phyloP scores from a whole-genome alignment of 1,140 invertebrate genomes.

The Pemphigus obesinymphae region DNA sequence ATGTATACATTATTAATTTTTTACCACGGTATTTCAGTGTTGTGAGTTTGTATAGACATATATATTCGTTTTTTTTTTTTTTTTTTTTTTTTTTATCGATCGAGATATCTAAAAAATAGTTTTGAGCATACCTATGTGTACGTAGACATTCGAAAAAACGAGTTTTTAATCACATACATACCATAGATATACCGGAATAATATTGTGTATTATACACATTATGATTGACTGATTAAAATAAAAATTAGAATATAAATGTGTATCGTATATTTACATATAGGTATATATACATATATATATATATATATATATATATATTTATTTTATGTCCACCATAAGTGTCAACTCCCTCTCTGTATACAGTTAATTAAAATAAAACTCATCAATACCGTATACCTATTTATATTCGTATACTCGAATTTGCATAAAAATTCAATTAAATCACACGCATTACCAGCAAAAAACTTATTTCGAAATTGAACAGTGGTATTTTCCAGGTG shows the following conservation, averaged over 20 bases:
- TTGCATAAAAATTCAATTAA: not conserved
- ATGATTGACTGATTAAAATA: not conserved
- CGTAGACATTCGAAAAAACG: constrained; percentile 10
- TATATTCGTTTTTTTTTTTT: not conserved
- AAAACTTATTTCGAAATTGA: constrained; percentile 9
- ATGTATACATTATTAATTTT: not conserved
- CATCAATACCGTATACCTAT: not conserved
- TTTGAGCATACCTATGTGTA: not conserved
- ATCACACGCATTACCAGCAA: not conserved
- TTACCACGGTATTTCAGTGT: not conserved
- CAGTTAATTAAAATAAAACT: not conserved
- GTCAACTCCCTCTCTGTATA: not conserved
- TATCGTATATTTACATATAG: not conserved
- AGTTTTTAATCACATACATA: not conserved
- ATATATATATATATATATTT: not conserved
- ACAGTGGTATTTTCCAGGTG: constrained; percentile 7
- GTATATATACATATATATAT: too few relatives aligned
- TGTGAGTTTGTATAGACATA: not conserved
- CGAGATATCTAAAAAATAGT: not conserved
- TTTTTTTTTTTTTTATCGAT: not conserved
- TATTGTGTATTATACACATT: too few relatives aligned
- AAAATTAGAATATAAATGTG: not conserved
- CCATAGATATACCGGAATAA: not conserved
- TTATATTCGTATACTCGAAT: not conserved
- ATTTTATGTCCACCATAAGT: not conserved